phyloP scores from a whole-genome alignment of 2,797 vertebrate species.

The Coracias cyanogaster region DNA sequence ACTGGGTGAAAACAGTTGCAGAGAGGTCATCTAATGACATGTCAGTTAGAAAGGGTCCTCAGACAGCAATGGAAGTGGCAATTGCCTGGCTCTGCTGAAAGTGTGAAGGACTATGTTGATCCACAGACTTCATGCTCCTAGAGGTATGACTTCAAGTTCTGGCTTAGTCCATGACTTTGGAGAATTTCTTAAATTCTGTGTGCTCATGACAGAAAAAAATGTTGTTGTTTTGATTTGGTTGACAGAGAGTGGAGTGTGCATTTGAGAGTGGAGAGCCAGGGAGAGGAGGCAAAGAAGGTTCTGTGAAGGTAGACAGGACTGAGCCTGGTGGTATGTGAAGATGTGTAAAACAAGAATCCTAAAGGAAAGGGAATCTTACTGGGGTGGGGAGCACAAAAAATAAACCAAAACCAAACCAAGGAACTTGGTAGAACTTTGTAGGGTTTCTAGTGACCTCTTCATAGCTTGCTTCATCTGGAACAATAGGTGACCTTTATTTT shows the following conservation, averaged over 20 bases:
- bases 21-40: neutral
- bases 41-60: neutral
- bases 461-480: neutral
- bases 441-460: neutral
- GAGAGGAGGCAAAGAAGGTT: neutral
- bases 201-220: neutral
- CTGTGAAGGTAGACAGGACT: neutral
- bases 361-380: neutral
- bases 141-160: neutral
- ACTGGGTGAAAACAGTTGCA: neutral
- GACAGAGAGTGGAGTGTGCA: neutral
- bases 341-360: neutral
- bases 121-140: fast-evolving
- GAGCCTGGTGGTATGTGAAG: neutral
- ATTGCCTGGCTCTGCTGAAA: neutral
- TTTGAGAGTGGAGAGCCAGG: neutral
- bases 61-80: neutral
- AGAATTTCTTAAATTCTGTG: neutral
- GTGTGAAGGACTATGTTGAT: neutral
- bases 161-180: neutral
- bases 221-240: neutral
- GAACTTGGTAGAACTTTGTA: neutral
- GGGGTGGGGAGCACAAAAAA: neutral
- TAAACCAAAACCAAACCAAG: neutral
- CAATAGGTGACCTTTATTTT: neutral